Evolutionary conservation across 2,797 vertebrate genomes (phyloP).

Genomic region (Loris lydekkerianus): DNA sequence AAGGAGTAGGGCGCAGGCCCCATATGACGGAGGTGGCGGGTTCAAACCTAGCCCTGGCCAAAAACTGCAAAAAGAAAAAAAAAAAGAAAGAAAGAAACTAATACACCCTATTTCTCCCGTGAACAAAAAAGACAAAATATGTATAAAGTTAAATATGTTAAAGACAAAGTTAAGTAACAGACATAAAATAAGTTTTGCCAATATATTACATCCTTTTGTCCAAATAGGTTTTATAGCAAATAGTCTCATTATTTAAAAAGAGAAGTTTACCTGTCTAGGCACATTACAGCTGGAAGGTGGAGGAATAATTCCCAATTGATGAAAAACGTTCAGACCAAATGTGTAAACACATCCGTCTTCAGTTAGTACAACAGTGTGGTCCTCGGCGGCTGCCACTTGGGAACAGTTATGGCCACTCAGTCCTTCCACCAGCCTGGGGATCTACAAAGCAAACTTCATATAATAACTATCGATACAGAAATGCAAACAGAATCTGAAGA

Average conservation of each 20-base stretch:
- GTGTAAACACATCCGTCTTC: constrained; percentile 97
- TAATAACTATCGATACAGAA: constrained; percentile 21
- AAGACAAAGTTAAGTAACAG: constrained; percentile 24
- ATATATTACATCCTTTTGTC: not conserved
- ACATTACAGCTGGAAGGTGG: constrained; percentile 92
- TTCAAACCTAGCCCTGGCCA: too few relatives aligned
- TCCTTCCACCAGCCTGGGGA: constrained; percentile 96
- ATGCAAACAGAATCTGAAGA: constrained; percentile 2
- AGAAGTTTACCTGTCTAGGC: constrained; percentile 95
- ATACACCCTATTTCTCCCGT: not conserved
- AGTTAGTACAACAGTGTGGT: constrained; percentile 97
- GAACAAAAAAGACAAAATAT: not conserved
- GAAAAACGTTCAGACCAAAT: constrained; percentile 97
- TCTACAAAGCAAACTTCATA: constrained; percentile 85
- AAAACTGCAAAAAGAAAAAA: too few relatives aligned
- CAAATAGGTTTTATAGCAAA: constrained; percentile 25
- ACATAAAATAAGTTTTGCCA: constrained; percentile 45
- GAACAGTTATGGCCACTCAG: constrained; percentile 94
- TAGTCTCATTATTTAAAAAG: constrained; percentile 29
- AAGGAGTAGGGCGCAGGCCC: too few relatives aligned
- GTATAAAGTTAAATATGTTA: not conserved
- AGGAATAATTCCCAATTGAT: constrained; percentile 95
- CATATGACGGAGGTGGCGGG: too few relatives aligned
- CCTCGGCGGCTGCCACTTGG: constrained; percentile 96
- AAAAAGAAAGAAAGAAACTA: not conserved